These are phyloP conservation scores for Sakesphorus luctuosus DNA, from an alignment of 2,113 vertebrate species.

Conservation along the genomic window DNA sequence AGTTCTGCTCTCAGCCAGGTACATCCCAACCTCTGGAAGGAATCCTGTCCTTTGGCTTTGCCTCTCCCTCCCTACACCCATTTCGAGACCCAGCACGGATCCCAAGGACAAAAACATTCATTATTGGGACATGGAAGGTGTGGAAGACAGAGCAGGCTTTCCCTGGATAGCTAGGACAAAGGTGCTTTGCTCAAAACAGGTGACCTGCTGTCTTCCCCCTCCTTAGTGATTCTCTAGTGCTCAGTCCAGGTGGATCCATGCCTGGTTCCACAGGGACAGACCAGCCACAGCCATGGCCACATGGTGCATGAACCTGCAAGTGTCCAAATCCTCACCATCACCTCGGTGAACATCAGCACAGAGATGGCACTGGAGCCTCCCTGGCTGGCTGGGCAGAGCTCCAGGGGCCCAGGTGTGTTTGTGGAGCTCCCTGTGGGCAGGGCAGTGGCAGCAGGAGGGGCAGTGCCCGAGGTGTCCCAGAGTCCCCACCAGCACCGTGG, in stretches of 20 bases:
- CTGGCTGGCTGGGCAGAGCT: not conserved
- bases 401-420: not conserved
- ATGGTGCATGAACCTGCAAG: fast-evolving
- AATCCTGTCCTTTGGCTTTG: not conserved
- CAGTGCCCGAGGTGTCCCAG: not conserved
- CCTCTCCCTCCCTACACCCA: not conserved
- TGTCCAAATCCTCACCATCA: not conserved
- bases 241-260: fast-evolving
- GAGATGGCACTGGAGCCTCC: not conserved
- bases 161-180: not conserved
- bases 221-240: not conserved
- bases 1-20: not conserved
- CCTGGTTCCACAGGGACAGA: not conserved
- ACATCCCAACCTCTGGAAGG: not conserved
- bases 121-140: not conserved
- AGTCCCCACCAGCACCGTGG: not conserved
- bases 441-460: not conserved
- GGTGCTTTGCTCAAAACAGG: not conserved
- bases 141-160: not conserved
- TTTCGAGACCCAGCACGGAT: fast-evolving
- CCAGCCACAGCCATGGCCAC: not conserved
- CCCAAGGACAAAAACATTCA: not conserved
- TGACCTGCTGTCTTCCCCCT: not conserved
- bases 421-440: not conserved
- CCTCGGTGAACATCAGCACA: not conserved